Percentiles rank a stretch among this genome's conserved stretches.
Evolutionary conservation across 2,113 vertebrate genomes (phyloP).

Genomic region (Okapia johnstoni): DNA sequence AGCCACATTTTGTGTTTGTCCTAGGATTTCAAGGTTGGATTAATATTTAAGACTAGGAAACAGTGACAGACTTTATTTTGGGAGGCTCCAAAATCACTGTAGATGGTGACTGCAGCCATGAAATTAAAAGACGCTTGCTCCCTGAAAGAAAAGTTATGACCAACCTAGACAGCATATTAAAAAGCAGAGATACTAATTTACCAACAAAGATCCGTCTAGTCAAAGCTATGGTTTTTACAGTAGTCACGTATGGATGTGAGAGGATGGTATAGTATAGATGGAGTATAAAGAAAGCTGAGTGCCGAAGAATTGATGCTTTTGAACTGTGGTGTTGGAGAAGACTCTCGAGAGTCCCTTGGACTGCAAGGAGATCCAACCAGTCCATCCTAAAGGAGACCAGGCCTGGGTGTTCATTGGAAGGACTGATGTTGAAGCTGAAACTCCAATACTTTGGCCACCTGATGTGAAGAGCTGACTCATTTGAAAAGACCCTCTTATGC

Average conservation of each 20-base stretch:
- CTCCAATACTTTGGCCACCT: not conserved
- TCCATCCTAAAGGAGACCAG: not conserved
- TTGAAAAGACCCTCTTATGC: not conserved
- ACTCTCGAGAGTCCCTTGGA: not conserved
- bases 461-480: not conserved
- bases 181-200: not conserved
- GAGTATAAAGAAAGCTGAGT: not conserved
- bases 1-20: too few species aligned
- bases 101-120: not conserved
- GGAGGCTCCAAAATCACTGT: not conserved
- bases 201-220: not conserved
- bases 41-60: too few species aligned
- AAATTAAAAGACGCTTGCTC: not conserved
- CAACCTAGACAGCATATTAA: not conserved
- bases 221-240: not conserved
- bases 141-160: not conserved
- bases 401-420: not conserved
- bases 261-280: not conserved
- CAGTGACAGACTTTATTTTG: not conserved
- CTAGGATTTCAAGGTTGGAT: too few species aligned
- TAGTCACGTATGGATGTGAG: not conserved
- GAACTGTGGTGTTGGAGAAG: not conserved
- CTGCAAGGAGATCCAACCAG: not conserved
- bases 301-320: not conserved
- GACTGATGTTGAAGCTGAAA: not conserved